These are phyloP conservation scores for Bicyclus anynana DNA, from an alignment of 1,140 invertebrate genomes.

Conservation along the genomic window DNA sequence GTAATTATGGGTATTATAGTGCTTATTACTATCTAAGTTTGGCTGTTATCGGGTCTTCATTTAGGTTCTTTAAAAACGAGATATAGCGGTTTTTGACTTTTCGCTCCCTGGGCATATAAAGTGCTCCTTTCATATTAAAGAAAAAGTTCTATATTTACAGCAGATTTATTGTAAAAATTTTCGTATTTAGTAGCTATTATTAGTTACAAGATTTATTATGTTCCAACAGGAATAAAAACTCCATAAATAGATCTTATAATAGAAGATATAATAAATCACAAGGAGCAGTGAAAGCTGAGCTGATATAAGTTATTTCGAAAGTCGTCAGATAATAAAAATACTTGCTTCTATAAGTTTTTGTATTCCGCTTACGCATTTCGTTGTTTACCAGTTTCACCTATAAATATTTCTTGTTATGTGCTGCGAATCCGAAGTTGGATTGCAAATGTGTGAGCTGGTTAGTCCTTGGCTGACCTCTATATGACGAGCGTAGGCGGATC, in stretches of 20 bases:
- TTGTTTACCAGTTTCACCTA: background rate
- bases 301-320: background rate
- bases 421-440: background rate
- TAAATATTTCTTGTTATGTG: background rate
- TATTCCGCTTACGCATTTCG: background rate
- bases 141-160: too few relatives aligned
- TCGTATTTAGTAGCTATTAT: background rate
- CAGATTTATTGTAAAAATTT: background rate
- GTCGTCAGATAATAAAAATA: background rate
- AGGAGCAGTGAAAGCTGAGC: background rate
- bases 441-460: conserved; percentile 23
- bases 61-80: too few relatives aligned
- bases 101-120: too few relatives aligned
- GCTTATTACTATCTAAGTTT: too few relatives aligned
- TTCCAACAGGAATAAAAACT: background rate
- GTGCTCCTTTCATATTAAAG: too few relatives aligned
- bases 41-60: too few relatives aligned
- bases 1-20: too few relatives aligned
- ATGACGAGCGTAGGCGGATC: conserved; percentile 33
- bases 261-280: too few relatives aligned
- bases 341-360: background rate
- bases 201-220: background rate
- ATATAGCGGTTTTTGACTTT: too few relatives aligned
- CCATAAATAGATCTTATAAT: too few relatives aligned
- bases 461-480: conserved; percentile 48